Evolutionary conservation across 1,140 invertebrate genomes (phyloP).

Genomic region (Drosophila simulans): DNA sequence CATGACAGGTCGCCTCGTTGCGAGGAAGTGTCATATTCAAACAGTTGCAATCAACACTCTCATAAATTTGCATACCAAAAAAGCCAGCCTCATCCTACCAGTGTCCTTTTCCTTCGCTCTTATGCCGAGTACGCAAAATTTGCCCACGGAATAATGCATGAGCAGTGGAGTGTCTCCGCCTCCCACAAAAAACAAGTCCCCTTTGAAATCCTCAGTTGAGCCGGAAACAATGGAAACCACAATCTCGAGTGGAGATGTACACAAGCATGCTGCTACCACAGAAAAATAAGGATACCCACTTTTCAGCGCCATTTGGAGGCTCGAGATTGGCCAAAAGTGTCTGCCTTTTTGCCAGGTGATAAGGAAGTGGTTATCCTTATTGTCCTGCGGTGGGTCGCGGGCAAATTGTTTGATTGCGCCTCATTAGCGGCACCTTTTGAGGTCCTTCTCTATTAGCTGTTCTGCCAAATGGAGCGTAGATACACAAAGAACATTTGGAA

Average conservation of each 20-base stretch:
- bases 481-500: background rate
- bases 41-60: conserved; percentile 79
- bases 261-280: background rate
- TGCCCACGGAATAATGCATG: conserved; percentile 75
- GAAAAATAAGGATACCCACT: conserved; percentile 44
- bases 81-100: conserved; percentile 57
- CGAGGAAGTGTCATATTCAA: conserved; percentile 26
- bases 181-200: background rate
- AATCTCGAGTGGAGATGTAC: conserved; percentile 14
- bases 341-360: conserved; percentile 33
- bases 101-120: conserved; percentile 50
- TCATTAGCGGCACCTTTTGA: conserved; percentile 50
- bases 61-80: conserved; percentile 80
- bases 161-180: conserved; percentile 37
- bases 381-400: conserved; percentile 26
- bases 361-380: conserved; percentile 56
- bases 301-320: conserved; percentile 32
- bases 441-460: conserved; percentile 19
- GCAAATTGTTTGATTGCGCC: conserved; percentile 53
- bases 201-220: conserved; percentile 52
- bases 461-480: conserved; percentile 33
- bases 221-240: conserved; percentile 42
- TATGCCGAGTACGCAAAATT: conserved; percentile 67
- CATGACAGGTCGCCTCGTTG: conserved; percentile 7
- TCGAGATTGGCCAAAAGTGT: conserved; percentile 13